phyloP scores from a whole-genome alignment of 2,113 vertebrate species.

The Silurus glanis region DNA sequence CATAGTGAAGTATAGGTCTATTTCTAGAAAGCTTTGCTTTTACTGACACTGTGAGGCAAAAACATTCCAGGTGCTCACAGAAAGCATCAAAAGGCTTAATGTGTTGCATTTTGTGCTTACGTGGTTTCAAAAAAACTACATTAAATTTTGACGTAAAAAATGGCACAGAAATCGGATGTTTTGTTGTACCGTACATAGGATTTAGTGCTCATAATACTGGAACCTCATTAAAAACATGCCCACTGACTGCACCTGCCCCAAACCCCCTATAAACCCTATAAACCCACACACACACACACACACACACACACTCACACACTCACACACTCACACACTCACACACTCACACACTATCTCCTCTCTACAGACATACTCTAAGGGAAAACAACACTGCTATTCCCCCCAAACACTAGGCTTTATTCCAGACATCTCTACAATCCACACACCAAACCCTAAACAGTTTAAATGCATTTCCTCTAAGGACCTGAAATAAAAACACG shows the following conservation, averaged over 20 bases:
- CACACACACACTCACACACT: too few relatives aligned
- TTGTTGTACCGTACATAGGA: neutral
- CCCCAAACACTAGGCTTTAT: neutral
- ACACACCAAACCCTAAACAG: neutral
- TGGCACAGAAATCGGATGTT: neutral
- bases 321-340: too few relatives aligned
- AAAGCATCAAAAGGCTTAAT: neutral
- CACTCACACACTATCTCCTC: neutral
- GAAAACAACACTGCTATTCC: neutral
- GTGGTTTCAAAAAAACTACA: neutral
- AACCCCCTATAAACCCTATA: neutral
- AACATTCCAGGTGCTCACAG: neutral
- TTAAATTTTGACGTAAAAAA: neutral
- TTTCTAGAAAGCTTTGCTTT: neutral
- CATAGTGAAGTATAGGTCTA: neutral
- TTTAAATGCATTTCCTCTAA: neutral
- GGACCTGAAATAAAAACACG: neutral
- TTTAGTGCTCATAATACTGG: neutral
- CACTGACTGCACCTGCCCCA: neutral
- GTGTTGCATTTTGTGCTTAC: neutral
- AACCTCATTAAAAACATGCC: neutral
- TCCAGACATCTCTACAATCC: neutral
- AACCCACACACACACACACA: neutral
- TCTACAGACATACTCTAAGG: neutral
- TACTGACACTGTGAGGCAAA: neutral